Conservation (phyloP, 2,888 invertebrate genomes). For the Parasteatoda lunata region DNA sequence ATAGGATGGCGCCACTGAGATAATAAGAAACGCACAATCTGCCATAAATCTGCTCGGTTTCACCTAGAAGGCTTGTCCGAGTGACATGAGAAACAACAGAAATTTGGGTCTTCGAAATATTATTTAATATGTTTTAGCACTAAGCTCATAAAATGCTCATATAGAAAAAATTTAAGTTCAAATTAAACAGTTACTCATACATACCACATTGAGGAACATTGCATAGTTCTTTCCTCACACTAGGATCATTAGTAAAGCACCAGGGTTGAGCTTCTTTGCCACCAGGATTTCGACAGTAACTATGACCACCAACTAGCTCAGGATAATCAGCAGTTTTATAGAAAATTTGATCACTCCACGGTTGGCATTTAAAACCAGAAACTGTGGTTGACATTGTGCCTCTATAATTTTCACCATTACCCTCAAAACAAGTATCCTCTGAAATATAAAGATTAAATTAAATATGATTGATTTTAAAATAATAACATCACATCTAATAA, state of each 20-base stretch:
- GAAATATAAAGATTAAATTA: constrained; percentile 62
- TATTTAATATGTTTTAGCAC: no score
- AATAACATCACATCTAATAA: no score
- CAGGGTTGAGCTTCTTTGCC: constrained; percentile 87
- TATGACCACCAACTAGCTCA: constrained; percentile 89
- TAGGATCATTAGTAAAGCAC: constrained; percentile 83
- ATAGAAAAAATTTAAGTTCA: no score
- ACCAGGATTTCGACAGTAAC: constrained; percentile 93
- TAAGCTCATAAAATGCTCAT: no score
- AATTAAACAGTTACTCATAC: constrained; percentile 71
- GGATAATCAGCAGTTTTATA: constrained; percentile 85
- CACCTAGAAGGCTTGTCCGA: no score
- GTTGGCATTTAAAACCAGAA: constrained; percentile 81
- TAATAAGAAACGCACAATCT: no score
- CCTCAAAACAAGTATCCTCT: constrained; percentile 92
- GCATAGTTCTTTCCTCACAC: constrained; percentile 86
- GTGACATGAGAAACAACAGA: no score
- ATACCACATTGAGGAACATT: constrained; percentile 89
- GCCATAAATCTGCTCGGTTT: no score
- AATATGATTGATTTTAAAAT: not conserved
- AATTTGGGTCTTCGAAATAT: no score
- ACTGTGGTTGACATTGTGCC: constrained; percentile 80
- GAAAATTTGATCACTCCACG: constrained; percentile 89
- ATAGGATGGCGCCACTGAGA: no score
- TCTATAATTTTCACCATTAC: constrained; percentile 84